Conservation (phyloP, 2,113 vertebrate species). For the Lampris incognitus region DNA sequence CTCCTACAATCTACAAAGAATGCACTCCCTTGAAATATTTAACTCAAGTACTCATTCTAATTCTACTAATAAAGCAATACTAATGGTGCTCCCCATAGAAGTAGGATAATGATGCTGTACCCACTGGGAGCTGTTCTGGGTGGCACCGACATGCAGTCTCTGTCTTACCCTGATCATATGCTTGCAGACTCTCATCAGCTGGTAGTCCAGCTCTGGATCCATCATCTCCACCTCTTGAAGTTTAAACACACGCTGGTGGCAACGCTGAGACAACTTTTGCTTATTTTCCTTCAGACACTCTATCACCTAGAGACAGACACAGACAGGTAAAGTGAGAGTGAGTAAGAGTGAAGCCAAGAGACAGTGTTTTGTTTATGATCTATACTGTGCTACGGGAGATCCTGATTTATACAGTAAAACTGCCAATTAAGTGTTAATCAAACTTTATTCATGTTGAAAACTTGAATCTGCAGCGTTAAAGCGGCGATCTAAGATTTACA, state of each 20-base stretch:
- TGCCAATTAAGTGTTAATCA: too few species aligned
- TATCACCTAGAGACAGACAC: conserved; percentile 84
- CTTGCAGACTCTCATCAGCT: conserved; percentile 97
- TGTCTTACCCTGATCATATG: conserved; percentile 92
- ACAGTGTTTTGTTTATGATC: too few species aligned
- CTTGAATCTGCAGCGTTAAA: too few species aligned
- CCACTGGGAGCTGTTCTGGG: not conserved
- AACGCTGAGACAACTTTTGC: conserved; percentile 85
- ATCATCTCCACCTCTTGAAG: conserved; percentile 97
- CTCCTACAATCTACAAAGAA: too few species aligned
- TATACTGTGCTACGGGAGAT: too few species aligned
- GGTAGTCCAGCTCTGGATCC: conserved; percentile 95
- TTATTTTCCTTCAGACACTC: conserved; percentile 97
- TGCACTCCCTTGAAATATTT: too few species aligned
- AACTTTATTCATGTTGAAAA: too few species aligned
- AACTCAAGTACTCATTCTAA: too few species aligned
- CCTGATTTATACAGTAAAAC: too few species aligned
- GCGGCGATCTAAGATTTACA: too few species aligned
- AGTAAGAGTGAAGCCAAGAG: not conserved
- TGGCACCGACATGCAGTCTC: not conserved
- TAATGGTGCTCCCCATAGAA: too few species aligned
- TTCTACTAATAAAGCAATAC: too few species aligned
- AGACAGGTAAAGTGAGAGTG: not conserved
- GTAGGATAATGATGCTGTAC: not conserved
- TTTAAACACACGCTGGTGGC: conserved; percentile 95